phyloP scores from a whole-genome alignment of 2,797 vertebrate genomes.

The Aphelocoma californica region DNA sequence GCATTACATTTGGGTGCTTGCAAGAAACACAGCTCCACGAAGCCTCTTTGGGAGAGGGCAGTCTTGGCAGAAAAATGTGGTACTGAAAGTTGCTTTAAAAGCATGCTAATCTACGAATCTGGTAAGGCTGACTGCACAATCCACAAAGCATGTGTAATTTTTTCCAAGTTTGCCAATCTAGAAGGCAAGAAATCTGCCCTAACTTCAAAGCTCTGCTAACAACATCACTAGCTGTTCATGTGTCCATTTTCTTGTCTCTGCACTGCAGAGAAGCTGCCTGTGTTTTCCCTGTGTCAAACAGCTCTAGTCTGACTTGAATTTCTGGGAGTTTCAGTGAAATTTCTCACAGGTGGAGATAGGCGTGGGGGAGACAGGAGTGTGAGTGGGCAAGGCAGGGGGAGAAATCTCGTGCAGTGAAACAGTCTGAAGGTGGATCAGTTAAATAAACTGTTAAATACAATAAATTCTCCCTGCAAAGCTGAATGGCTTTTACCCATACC shows the following conservation, averaged over 20 bases:
- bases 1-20: neutral
- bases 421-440: neutral
- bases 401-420: neutral
- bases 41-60: neutral
- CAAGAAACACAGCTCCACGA: neutral
- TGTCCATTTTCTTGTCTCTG: neutral
- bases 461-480: neutral
- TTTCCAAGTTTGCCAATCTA: neutral
- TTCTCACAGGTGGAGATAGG: neutral
- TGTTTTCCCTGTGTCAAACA: neutral
- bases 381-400: neutral
- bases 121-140: neutral
- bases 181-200: neutral
- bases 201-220: neutral
- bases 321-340: neutral
- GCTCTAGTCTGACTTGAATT: neutral
- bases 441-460: conserved; percentile 18
- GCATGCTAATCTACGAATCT: neutral
- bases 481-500: neutral
- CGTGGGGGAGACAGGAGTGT: neutral
- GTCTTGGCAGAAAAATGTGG: neutral
- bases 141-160: neutral
- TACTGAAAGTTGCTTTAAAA: neutral
- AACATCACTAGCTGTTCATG: neutral
- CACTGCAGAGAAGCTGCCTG: neutral